Evolutionary conservation across 2,888 invertebrate species (phyloP).

Genomic region (Amaurobius ferox): DNA sequence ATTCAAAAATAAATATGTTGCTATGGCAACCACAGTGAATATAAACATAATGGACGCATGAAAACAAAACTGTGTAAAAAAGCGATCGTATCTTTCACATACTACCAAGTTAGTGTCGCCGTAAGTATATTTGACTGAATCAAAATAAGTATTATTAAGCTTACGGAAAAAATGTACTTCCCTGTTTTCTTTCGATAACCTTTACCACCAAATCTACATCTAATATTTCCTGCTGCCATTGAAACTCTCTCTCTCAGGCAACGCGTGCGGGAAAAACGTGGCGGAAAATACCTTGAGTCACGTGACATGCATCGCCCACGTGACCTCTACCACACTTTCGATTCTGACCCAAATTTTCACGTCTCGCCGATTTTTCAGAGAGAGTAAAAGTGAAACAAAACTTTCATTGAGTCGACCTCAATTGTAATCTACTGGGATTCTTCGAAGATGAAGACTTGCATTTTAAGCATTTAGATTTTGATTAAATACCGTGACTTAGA

Average conservation of each 20-base stretch:
- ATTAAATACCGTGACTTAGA: neutral
- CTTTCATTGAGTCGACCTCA: constrained; percentile 3
- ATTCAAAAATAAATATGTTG: no score
- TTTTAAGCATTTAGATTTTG: neutral
- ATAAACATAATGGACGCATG: no score
- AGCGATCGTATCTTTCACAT: no score
- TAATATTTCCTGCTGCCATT: constrained; percentile 51
- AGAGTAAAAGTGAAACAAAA: neutral
- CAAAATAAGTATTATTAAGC: no score
- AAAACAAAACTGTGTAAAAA: no score
- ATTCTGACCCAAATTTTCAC: constrained; percentile 53
- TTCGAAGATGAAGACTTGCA: neutral
- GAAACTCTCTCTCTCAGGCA: constrained; percentile 24
- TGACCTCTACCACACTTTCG: constrained; percentile 46
- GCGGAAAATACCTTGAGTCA: constrained; percentile 34
- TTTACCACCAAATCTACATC: no score
- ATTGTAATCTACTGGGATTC: neutral
- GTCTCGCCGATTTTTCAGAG: constrained; percentile 3
- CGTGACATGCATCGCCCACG: constrained; percentile 54
- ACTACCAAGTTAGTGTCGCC: no score
- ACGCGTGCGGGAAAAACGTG: constrained; percentile 37
- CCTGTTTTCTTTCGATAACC: no score
- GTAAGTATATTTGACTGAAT: no score
- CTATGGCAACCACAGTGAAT: no score
- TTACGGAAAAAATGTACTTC: no score